Base-by-base conservation (phyloP, 2,113 vertebrate species). In the Peromyscus maniculatus region DNA sequence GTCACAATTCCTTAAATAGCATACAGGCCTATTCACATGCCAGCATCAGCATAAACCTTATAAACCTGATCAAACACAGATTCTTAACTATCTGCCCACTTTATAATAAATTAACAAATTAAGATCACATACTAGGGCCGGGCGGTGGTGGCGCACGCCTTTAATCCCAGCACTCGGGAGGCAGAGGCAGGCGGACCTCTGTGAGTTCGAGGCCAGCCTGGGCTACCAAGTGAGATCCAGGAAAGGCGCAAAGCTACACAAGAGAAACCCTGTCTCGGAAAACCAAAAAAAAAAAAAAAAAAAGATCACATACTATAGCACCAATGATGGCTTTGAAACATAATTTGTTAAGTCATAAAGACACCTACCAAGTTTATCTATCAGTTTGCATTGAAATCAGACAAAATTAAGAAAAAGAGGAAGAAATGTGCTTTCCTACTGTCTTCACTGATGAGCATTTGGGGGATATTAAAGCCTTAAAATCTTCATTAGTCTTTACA, bases 401-500 rank as follows among this genome's bases (percentile, higher is more conserved):
- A 74, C 39, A 93, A 94, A 91, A 93, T 49, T 79, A 96, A 83
- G 49, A 91, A 49, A 66, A 39, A 57, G 62, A 21, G 9, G 13
- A 39, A 89, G 9, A 74, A n/a, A 46, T 7, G 0, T 78, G 2
- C 7, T 74, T 9, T 94, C 88, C 46, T 28, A 59, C 57, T 79
- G 77, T 89, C 24, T 96, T 87, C 59, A 72, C 7, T 64, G 46
- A 87, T 88, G 52, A 96, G 10, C 39, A 36, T 21, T 64, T 91
- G 33, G 96, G 28, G 49, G 71, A 90, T 78, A 78, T 66, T 71
- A 71, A 93, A 75, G 36, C 91, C 28, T 67, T 94, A 57, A 87
- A 96, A 94, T 6, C 71, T 79, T 17, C 82, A 87, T 86, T 93
- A 94, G 19, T 55, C 6, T 64, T 69, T 36, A 8, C 96, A 89